Conservation (phyloP, 1,140 invertebrate species). For the Ridgeia piscesae region DNA sequence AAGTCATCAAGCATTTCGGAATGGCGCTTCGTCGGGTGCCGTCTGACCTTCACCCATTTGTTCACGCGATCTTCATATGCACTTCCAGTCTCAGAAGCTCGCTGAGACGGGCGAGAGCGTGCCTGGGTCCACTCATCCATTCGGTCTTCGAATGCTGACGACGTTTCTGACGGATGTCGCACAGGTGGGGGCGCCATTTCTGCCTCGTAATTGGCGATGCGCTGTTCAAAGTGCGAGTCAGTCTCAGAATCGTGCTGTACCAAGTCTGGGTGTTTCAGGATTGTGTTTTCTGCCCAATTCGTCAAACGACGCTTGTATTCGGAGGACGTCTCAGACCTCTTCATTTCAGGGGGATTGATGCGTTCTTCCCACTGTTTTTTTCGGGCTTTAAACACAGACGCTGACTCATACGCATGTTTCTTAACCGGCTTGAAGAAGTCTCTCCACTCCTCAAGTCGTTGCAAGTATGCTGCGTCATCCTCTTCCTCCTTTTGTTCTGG, state of each 20-base stretch:
- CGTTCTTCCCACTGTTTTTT: not conserved
- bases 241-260: not conserved
- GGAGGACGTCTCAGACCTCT: not conserved
- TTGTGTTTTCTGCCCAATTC: not conserved
- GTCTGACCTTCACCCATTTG: not conserved
- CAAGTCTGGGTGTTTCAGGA: not conserved
- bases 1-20: not conserved
- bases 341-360: not conserved
- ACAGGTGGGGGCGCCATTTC: not conserved
- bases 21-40: not conserved
- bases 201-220: not conserved
- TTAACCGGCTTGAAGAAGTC: not conserved
- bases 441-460: not conserved
- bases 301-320: not conserved
- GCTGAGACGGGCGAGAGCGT: not conserved
- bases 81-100: not conserved
- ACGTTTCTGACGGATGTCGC: not conserved
- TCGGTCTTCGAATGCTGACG: not conserved
- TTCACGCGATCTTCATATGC: not conserved
- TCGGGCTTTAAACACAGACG: not conserved
- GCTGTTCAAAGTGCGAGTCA: not conserved
- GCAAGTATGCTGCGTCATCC: not conserved
- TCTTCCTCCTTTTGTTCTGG: not conserved
- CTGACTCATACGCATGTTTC: not conserved
- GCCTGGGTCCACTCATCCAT: not conserved